These are phyloP conservation scores for Nomada flava DNA, from an alignment of 2,888 invertebrate genomes.

Conservation along the genomic window DNA sequence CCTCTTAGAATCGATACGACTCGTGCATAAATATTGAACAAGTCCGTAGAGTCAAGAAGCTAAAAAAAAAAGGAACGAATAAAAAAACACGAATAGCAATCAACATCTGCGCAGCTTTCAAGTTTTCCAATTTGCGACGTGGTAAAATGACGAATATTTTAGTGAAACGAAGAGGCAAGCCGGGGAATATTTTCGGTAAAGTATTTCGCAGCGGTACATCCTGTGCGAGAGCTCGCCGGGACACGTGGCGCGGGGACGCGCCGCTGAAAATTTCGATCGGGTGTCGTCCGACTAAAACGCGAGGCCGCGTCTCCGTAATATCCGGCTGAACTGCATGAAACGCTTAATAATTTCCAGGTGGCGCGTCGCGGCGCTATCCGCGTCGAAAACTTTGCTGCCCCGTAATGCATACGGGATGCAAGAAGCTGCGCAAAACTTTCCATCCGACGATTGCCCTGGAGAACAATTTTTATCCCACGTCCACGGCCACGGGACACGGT, in stretches of 20 bases:
- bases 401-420: conserved; percentile 42
- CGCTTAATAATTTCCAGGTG: conserved; percentile 52
- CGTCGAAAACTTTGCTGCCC: conserved; percentile 15
- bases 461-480: conserved; percentile 55
- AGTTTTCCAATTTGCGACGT: too few species aligned
- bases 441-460: conserved; percentile 45
- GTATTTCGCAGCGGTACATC: background rate
- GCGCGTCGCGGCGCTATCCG: background rate
- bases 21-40: too few species aligned
- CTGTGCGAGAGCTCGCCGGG: background rate
- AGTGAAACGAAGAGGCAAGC: too few species aligned
- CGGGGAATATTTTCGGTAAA: background rate
- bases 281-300: background rate
- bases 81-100: too few species aligned
- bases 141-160: too few species aligned
- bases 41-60: too few species aligned
- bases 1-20: too few species aligned
- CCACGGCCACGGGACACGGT: conserved; percentile 12
- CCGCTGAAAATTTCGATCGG: conserved; percentile 22
- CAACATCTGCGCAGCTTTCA: too few species aligned
- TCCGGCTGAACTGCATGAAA: conserved; percentile 33
- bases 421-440: conserved; percentile 53
- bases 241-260: conserved; percentile 1
- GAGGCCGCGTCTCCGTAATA: background rate
- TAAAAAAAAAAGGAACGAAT: too few species aligned